Base-by-base conservation (phyloP, 1,140 invertebrate species). In the Sycophila sp. region DNA sequence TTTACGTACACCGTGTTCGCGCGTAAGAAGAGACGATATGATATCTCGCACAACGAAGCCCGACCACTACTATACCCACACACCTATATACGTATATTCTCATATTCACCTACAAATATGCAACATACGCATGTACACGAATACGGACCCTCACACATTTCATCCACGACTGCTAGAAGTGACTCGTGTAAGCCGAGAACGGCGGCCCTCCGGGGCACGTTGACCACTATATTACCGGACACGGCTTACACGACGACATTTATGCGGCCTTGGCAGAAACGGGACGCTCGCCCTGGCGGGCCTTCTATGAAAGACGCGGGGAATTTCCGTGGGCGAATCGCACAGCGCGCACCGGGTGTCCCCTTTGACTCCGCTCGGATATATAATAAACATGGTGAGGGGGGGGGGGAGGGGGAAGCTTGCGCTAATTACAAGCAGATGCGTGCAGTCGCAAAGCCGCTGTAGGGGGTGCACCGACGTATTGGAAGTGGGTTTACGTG, bases 161-260 rank as follows among this genome's bases (percentile, higher is more conserved):
- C 69, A 74, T 72, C 56, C 62, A 17, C n/a, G 40, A 22, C 19
- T 11, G 17, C 6, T 22, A 22, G 17, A 22, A 11, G 42, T 17
- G n/a, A 22, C 19, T 17, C 7, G 42, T 8, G 19, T 22, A 40
- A 38, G 19, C 17, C 42, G 42, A 40, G 11, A 17, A 22, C 17
- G 17, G 42, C 42, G n/a, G n/a, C n/a, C n/a, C n/a, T 69, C 62
- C 24, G 56, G 73, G 68, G 58, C 73, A 72, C 75, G 69, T n/a
- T n/a, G n/a, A n/a, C n/a, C 67, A 64, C 70, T 75, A 75, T 71
- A 76, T 76, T 64, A 75, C 70, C 68, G 67, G 72, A 71, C 63
- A 42, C 64, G 72, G 73, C 73, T 74, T 77, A 73, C 64, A 66
- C 63, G 71, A 60, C 71, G 74, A 76, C 73, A 69, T 76, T 77